These are phyloP conservation scores for Peucedramus taeniatus DNA, from an alignment of 2,113 vertebrate species.

Conservation along the genomic window DNA sequence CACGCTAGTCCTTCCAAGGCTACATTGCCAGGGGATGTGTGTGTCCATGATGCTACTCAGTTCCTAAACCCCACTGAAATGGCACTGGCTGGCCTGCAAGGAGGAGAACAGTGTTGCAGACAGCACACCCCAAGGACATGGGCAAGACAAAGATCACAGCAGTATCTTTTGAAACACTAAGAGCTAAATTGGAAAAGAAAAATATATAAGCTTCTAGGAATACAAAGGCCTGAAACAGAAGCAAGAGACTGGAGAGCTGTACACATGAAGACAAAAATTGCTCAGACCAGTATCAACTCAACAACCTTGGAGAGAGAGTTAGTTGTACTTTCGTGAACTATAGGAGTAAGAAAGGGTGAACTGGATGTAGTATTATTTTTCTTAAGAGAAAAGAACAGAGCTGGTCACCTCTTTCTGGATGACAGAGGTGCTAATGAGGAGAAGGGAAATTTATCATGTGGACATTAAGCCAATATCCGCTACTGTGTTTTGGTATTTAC, in stretches of 20 bases:
- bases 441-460: not conserved
- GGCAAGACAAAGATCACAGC: not conserved
- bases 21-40: not conserved
- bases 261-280: not conserved
- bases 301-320: not conserved
- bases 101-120: not conserved
- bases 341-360: not conserved
- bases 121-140: not conserved
- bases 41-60: rapidly evolving
- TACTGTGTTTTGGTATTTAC: not conserved
- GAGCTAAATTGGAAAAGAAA: not conserved
- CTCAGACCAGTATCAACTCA: not conserved
- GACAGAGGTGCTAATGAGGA: not conserved
- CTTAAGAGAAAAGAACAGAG: not conserved
- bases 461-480: not conserved
- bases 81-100: not conserved
- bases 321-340: not conserved
- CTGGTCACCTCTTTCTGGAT: not conserved
- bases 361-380: not conserved
- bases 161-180: not conserved
- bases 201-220: not conserved
- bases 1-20: not conserved
- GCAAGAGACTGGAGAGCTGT: not conserved
- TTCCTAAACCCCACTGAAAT: not conserved
- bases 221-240: not conserved